phyloP scores from a whole-genome alignment of 2,888 invertebrate genomes.

The Campoletis raptor region DNA sequence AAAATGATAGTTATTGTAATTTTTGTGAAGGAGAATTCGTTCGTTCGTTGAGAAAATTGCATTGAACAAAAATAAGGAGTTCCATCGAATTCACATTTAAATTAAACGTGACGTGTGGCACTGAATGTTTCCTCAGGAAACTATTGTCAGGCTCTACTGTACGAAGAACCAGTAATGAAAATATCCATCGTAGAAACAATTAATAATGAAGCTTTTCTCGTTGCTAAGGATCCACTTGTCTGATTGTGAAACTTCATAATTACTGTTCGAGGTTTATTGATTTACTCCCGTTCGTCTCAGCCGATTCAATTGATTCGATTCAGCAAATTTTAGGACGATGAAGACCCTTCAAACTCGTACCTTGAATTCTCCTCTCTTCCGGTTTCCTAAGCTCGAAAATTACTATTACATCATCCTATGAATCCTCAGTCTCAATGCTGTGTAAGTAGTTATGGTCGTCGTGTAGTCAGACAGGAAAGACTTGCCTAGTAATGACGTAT shows the following conservation, averaged over 20 bases:
- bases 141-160: slow-evolving; percentile 1
- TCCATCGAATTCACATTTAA: background rate
- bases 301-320: slow-evolving; percentile 21
- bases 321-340: background rate
- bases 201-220: background rate
- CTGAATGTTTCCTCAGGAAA: background rate
- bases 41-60: background rate
- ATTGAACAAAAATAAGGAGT: background rate
- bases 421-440: background rate
- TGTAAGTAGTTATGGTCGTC: slow-evolving; percentile 10
- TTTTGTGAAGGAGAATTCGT: background rate
- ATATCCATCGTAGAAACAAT: background rate
- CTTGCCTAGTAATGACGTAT: background rate
- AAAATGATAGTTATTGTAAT: background rate
- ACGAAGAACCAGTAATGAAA: background rate
- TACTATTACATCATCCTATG: background rate
- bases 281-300: background rate
- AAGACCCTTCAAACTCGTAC: background rate
- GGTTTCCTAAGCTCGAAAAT: background rate
- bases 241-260: slow-evolving; percentile 15
- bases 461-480: slow-evolving; percentile 17
- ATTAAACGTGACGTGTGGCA: background rate
- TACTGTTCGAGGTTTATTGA: slow-evolving; percentile 5
- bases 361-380: background rate
- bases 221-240: slow-evolving; percentile 16